Evolutionary conservation across 2,797 vertebrate species (phyloP).

Genomic region (Intellagama lesueurii): DNA sequence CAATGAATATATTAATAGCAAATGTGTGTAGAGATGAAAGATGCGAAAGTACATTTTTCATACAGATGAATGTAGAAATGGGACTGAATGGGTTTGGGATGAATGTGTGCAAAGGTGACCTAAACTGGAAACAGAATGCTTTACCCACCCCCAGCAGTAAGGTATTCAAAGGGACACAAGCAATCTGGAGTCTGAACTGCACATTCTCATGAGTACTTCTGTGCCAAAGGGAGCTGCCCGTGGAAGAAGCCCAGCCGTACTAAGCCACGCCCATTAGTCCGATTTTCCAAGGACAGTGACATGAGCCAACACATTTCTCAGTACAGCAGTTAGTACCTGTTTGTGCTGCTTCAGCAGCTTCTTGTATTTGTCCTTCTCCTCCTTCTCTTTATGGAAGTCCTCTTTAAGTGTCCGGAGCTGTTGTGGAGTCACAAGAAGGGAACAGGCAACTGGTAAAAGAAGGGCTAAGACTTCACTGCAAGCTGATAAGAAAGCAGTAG

Average conservation of each 20-base stretch:
- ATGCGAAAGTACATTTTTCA: not conserved
- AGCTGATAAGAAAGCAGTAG: too few relatives aligned
- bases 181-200: not conserved
- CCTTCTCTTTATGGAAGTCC: conserved; percentile 89
- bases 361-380: conserved; percentile 92
- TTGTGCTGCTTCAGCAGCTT: conserved; percentile 93
- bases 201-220: not conserved
- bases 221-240: too few relatives aligned
- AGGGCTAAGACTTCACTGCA: not conserved
- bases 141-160: not conserved
- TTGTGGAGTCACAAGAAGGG: not conserved
- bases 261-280: not conserved
- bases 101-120: not conserved
- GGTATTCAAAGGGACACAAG: not conserved
- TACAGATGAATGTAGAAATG: not conserved
- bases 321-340: conserved; percentile 83
- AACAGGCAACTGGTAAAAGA: conserved; percentile 18
- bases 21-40: not conserved
- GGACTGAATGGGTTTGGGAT: not conserved
- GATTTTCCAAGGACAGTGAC: too few relatives aligned
- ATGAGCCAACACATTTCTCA: not conserved
- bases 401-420: conserved; percentile 91
- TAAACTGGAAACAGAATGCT: not conserved
- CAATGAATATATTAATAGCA: too few relatives aligned
- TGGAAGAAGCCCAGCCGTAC: not conserved